Percentiles rank a stretch among this genome's conserved stretches.
Conservation (phyloP, 1,140 invertebrate species). For the Daktulosphaira vitifoliae region DNA sequence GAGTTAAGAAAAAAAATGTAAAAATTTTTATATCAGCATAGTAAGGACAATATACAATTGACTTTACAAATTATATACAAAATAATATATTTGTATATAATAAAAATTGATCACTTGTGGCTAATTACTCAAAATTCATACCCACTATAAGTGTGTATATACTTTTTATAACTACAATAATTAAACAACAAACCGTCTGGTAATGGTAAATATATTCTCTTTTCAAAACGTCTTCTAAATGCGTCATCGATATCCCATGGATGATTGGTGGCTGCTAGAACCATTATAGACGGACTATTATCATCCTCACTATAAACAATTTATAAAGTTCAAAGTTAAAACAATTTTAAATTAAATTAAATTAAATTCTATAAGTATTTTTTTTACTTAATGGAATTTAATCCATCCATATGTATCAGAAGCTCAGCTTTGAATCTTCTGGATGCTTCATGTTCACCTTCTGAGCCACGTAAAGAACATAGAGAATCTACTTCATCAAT, state of each 20-base stretch:
- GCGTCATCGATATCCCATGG: conserved; percentile 69
- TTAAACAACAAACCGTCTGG: no score
- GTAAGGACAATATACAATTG: no score
- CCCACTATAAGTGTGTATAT: no score
- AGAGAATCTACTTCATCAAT: conserved; percentile 67
- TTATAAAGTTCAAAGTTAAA: no score
- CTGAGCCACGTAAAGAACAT: conserved; percentile 54
- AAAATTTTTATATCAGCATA: no score
- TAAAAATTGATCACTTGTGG: no score
- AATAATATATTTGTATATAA: no score
- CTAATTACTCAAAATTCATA: no score
- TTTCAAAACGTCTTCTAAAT: conserved; percentile 58
- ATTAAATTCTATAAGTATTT: not conserved
- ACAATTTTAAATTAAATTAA: not conserved
- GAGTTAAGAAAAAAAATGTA: no score
- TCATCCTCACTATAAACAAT: conserved; percentile 42
- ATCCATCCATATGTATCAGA: conserved; percentile 64
- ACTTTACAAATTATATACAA: no score
- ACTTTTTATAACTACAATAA: no score
- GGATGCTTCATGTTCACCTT: conserved; percentile 62
- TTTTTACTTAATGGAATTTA: conserved; percentile 38
- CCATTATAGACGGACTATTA: conserved; percentile 51
- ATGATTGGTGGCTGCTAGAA: conserved; percentile 64
- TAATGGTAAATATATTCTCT: conserved; percentile 63
- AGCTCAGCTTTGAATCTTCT: conserved; percentile 62